These are phyloP conservation scores for Bujurquina vittata DNA, from an alignment of 2,113 vertebrate genomes.

Conservation along the genomic window DNA sequence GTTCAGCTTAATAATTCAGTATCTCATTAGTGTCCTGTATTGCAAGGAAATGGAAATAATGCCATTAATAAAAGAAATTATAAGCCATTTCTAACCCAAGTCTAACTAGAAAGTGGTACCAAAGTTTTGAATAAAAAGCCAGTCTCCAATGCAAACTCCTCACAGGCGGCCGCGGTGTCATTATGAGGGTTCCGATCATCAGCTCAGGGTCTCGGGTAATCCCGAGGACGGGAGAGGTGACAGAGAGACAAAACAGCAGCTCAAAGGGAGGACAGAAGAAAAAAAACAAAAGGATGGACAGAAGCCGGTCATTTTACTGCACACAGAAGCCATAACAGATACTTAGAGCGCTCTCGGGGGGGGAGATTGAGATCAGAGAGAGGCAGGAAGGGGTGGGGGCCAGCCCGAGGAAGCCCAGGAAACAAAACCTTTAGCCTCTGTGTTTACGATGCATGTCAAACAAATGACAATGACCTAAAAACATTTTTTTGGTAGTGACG, in stretches of 20 bases:
- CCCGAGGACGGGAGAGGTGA: constrained; percentile 30
- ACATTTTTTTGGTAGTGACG: constrained; percentile 69
- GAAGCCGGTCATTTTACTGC: constrained; percentile 66
- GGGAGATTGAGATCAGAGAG: constrained; percentile 8
- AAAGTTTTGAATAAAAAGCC: not conserved
- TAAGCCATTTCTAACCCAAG: not conserved
- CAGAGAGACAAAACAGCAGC: constrained; percentile 57
- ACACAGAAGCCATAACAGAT: constrained; percentile 81
- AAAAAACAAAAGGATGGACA: constrained; percentile 24
- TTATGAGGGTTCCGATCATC: constrained; percentile 30
- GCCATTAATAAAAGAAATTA: not conserved
- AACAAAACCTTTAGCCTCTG: constrained; percentile 78
- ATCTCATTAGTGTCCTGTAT: constrained; percentile 4
- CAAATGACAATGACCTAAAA: constrained; percentile 75
- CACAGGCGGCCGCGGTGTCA: not conserved
- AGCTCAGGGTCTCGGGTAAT: constrained; percentile 53
- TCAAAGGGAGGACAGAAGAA: not conserved
- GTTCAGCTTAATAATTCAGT: not conserved
- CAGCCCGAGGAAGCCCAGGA: constrained; percentile 48
- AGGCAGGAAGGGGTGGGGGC: constrained; percentile 10
- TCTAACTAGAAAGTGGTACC: constrained; percentile 18
- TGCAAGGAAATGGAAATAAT: constrained; percentile 3
- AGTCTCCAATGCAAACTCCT: constrained; percentile 4
- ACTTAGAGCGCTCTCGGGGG: constrained; percentile 39
- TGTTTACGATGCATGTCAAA: constrained; percentile 86